Conservation (phyloP, 1,140 invertebrate genomes). For the Neoseiulus cucumeris region DNA sequence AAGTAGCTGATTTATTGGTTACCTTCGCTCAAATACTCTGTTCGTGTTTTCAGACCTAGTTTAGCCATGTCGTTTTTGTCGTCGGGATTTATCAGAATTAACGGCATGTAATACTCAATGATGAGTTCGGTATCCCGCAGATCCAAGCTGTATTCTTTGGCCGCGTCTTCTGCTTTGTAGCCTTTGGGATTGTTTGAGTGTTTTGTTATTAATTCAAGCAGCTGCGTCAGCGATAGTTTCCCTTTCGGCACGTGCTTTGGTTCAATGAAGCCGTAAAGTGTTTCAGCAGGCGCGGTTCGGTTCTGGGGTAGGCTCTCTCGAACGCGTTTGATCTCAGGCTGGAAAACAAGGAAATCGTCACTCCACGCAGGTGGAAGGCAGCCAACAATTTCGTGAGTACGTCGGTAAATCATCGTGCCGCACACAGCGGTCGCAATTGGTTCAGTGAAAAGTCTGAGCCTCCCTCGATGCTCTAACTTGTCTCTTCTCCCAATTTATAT, state of each 20-base stretch:
- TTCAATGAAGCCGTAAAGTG: background rate
- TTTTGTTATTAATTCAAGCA: background rate
- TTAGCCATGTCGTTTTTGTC: background rate
- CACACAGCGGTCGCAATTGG: no score
- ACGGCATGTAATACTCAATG: slow-evolving; percentile 1
- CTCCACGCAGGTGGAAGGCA: no score
- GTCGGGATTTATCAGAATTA: background rate
- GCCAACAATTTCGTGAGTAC: no score
- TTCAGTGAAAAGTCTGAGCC: no score
- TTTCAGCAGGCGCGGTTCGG: background rate
- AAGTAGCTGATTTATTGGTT: no score
- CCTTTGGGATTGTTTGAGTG: background rate
- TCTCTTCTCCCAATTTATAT: no score
- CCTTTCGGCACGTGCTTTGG: background rate
- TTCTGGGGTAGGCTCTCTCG: background rate
- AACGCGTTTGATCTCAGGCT: background rate
- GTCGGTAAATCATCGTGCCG: no score
- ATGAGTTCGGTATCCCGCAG: background rate
- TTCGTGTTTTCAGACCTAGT: background rate
- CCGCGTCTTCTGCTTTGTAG: background rate
- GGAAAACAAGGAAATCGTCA: background rate
- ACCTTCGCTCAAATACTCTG: no score
- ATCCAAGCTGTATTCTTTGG: background rate
- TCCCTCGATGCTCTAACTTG: no score
- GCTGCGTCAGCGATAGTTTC: background rate